These are phyloP conservation scores for Pelodiscus sinensis DNA, from an alignment of 2,113 vertebrate species.

Conservation along the genomic window DNA sequence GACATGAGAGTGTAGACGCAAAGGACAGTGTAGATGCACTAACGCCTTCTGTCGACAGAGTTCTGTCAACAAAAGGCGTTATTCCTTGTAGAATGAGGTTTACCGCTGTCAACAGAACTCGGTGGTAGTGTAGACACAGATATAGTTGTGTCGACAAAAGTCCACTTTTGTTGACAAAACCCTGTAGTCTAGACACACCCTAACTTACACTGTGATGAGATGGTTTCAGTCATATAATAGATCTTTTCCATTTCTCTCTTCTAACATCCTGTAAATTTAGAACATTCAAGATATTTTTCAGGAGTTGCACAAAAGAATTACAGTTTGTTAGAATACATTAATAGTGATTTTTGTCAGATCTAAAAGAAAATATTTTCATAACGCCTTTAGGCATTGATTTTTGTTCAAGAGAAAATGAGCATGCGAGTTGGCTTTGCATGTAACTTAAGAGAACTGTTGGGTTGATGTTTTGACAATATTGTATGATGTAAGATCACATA, in stretches of 20 bases:
- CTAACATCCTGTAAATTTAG: conserved; percentile 69
- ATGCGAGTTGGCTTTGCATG: conserved; percentile 12
- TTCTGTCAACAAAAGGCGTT: no score
- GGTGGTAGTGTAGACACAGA: no score
- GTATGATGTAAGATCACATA: conserved; percentile 3
- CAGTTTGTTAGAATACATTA: conserved; percentile 39
- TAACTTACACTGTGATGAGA: conserved; percentile 55
- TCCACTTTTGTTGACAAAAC: no score
- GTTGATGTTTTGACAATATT: conserved; percentile 26
- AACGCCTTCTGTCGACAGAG: no score
- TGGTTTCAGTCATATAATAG: not conserved
- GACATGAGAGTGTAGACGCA: no score
- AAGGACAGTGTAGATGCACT: no score
- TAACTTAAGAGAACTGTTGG: conserved; percentile 30
- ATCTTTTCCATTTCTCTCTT: conserved; percentile 66
- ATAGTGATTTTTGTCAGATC: conserved; percentile 29
- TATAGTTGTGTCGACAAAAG: no score
- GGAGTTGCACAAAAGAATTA: conserved; percentile 54
- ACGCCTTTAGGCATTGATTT: not conserved
- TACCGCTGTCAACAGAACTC: no score
- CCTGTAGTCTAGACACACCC: no score
- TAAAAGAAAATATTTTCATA: conserved; percentile 49
- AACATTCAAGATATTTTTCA: conserved; percentile 58
- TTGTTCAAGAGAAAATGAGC: conserved; percentile 36
- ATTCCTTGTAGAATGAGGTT: no score